These are phyloP conservation scores for Chelon auratus DNA, from an alignment of 2,797 vertebrate genomes.

Conservation along the genomic window DNA sequence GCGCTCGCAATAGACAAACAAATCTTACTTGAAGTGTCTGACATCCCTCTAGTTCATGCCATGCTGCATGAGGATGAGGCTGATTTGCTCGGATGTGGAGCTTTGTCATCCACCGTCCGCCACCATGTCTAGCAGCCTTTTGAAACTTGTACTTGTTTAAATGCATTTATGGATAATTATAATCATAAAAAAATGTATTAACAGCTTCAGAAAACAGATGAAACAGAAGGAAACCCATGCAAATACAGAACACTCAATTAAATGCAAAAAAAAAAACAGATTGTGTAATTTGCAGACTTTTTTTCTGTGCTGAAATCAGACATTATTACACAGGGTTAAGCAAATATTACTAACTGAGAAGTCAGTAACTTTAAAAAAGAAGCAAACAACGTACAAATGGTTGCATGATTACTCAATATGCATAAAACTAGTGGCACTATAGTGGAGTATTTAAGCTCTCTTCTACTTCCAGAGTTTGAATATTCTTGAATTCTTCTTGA, in stretches of 20 bases:
- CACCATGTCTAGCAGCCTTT: slow-evolving; percentile 1
- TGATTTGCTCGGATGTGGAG: slow-evolving; percentile 22
- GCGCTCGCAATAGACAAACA: slow-evolving; percentile 16
- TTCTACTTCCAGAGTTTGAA: too few relatives aligned
- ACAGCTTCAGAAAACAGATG: too few relatives aligned
- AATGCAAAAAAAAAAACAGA: background rate
- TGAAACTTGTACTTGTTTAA: background rate
- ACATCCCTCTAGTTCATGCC: slow-evolving; percentile 9
- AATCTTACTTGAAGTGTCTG: slow-evolving; percentile 23
- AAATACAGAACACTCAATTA: background rate
- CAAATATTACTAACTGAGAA: background rate
- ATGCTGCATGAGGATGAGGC: slow-evolving; percentile 20
- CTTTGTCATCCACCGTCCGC: slow-evolving; percentile 20
- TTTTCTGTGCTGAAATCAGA: too few relatives aligned
- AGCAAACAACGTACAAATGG: slow-evolving; percentile 1
- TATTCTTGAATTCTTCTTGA: too few relatives aligned
- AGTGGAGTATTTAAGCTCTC: too few relatives aligned
- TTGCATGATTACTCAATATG: background rate
- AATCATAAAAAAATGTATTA: background rate
- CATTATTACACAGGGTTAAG: background rate
- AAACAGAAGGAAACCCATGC: background rate
- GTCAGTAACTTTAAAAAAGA: background rate
- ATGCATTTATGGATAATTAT: background rate
- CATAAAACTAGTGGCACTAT: background rate
- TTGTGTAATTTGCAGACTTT: background rate